Percentiles rank a stretch among this genome's conserved stretches.
phyloP scores from a whole-genome alignment of 30 jellyfish, hydroid and myxozoan genomes.

The Turritopsis rubra region DNA sequence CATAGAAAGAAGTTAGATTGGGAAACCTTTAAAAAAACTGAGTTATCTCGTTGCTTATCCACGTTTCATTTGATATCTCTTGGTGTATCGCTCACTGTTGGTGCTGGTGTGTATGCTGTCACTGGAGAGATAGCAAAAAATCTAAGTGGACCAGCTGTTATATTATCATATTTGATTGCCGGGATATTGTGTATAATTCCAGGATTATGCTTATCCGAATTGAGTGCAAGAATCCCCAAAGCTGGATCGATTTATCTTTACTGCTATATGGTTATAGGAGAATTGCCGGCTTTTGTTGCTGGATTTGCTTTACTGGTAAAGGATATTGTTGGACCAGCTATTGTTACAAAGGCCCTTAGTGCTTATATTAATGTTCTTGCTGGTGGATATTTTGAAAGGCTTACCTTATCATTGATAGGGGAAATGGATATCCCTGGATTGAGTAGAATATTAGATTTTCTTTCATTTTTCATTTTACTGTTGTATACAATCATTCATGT shows the following conservation, averaged over 20 bases:
- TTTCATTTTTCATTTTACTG: slow-evolving; percentile 33
- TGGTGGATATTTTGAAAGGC: not conserved
- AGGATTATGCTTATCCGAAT: slow-evolving; percentile 68
- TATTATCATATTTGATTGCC: slow-evolving; percentile 48
- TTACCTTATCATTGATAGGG: slow-evolving; percentile 10
- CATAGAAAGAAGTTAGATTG: not conserved
- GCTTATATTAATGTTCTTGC: not conserved
- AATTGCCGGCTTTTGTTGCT: not conserved
- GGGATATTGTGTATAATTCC: slow-evolving; percentile 54
- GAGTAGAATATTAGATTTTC: slow-evolving; percentile 38
- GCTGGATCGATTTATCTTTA: slow-evolving; percentile 34
- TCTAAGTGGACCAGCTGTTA: slow-evolving; percentile 59
- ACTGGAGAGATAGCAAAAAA: slow-evolving; percentile 68
- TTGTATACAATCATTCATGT: slow-evolving; percentile 34
- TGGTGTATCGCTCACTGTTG: slow-evolving; percentile 68
- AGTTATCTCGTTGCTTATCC: slow-evolving; percentile 46
- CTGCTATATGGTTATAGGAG: not conserved
- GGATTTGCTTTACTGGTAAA: not conserved
- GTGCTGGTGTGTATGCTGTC: slow-evolving; percentile 69
- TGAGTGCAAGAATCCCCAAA: slow-evolving; percentile 73
- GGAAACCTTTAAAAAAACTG: slow-evolving; percentile 1
- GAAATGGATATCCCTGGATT: slow-evolving; percentile 22
- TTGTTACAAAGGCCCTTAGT: not conserved
- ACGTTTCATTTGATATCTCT: slow-evolving; percentile 48
- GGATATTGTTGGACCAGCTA: not conserved